Base-by-base conservation (phyloP, 1,140 invertebrate genomes). In the Aphaenogaster ashmeadi region DNA sequence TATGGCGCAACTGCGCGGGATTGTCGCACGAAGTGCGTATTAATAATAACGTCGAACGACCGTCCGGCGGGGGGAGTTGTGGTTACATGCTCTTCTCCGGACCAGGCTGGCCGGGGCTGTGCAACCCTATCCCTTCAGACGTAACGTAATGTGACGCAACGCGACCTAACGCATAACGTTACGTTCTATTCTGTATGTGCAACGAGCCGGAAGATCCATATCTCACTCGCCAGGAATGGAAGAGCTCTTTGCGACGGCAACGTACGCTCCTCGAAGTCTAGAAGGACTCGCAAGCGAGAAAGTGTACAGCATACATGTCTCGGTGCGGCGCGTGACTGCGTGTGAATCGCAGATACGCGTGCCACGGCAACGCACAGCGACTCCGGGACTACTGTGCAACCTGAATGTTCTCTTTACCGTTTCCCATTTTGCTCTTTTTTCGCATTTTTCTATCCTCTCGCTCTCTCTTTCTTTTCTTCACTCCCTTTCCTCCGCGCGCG, bases 191-290 rank as follows among this genome's bases (percentile, higher is more conserved):
- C 93, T 94, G 92, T 90, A 90, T 91, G 93, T 89, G 94, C 94
- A 94, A 94, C 94, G 94, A 94, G 93, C 90, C 92, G 93, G 94
- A 95, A 95, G 94, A 94, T 93, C 90, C 94, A 94, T 95, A 94
- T 94, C 94, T 94, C 93, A 93, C 91, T 92, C 85, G 89, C 69
- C 27, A 91, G 89, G 92, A 93, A 88, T 60, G 13, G 69, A 58
- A 60, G 80, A 75, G 80, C 80, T 84, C 54, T 84, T 84, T 84
- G 80, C 67, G 38, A 81, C 36, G 41, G 64, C 21, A 69, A 80
- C 47, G 44, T 27, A n/a, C 44, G 13, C 38, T 33, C n/a, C 44
- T 8, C 62, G n/a, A 67, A 27, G 47, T 33, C 54, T 41, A 71
- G 41, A 27, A 52, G 78, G 36, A 38, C 13, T 54, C 62, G 21